Evolutionary conservation across 2,888 invertebrate species (phyloP).

Genomic region (Doris montereyensis): DNA sequence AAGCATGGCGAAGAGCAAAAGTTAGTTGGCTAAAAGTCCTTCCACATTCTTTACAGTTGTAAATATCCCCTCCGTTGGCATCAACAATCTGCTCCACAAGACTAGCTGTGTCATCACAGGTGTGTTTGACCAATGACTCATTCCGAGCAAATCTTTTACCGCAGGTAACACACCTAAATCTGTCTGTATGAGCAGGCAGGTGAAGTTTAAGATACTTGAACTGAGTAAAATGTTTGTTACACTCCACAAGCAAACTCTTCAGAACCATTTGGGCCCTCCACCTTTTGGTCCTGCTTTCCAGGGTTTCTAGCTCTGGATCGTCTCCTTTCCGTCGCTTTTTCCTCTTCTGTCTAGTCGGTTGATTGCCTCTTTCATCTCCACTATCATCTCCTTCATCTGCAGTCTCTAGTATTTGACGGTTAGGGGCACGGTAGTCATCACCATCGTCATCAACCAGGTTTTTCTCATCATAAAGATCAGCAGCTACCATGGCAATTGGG

Average conservation of each 20-base stretch:
- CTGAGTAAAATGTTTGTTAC: constrained; percentile 73
- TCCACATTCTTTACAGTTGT: constrained; percentile 48
- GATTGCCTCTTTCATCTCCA: constrained; percentile 14
- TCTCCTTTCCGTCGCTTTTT: constrained; percentile 44
- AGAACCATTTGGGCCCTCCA: constrained; percentile 45
- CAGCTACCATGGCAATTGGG: constrained; percentile 42
- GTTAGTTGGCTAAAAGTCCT: constrained; percentile 46
- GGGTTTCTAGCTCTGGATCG: constrained; percentile 42
- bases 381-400: constrained; percentile 33
- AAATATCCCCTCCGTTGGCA: constrained; percentile 45
- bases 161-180: constrained; percentile 70
- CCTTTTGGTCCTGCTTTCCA: constrained; percentile 42
- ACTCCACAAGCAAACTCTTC: constrained; percentile 56
- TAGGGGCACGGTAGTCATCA: constrained; percentile 33
- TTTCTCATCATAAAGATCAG: constrained; percentile 38
- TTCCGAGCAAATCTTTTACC: constrained; percentile 65
- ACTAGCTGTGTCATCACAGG: constrained; percentile 49
- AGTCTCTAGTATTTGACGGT: not conserved
- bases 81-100: constrained; percentile 42
- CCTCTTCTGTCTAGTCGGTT: constrained; percentile 29
- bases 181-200: constrained; percentile 70
- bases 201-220: constrained; percentile 75
- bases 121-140: constrained; percentile 61
- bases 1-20: constrained; percentile 45
- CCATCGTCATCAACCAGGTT: constrained; percentile 32